Evolutionary conservation across 64 coral and sea anemone species (phyloP).

Genomic region (Astreopora myriophthalma): DNA sequence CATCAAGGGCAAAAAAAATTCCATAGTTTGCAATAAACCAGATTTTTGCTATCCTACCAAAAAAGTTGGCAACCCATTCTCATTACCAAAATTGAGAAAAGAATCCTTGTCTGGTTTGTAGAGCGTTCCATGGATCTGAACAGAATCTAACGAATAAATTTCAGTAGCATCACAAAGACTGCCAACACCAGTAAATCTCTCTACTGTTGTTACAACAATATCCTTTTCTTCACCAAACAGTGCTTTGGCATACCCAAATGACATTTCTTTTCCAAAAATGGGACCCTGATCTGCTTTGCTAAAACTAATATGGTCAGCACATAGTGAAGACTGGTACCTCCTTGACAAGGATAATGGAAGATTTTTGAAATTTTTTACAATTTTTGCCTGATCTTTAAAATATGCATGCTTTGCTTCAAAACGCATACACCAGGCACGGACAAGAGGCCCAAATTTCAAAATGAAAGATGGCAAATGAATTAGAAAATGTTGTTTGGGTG

Average conservation of each 20-base stretch:
- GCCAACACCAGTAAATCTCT: background rate
- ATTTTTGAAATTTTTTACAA: conserved; percentile 29
- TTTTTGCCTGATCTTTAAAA: conserved; percentile 33
- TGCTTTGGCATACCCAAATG: background rate
- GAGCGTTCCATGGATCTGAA: conserved; percentile 30
- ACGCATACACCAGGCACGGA: conserved; percentile 52
- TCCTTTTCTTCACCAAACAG: background rate
- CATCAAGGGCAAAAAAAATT: background rate
- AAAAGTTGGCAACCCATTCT: background rate
- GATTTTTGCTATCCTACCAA: conserved; percentile 14
- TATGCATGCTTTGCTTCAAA: conserved; percentile 61
- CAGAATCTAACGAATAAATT: background rate
- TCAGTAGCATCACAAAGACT: conserved; percentile 13
- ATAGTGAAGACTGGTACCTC: background rate
- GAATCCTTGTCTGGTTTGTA: conserved; percentile 21
- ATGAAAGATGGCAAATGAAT: conserved; percentile 33
- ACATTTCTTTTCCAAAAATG: background rate
- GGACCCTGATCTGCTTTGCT: background rate
- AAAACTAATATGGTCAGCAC: conserved; percentile 13
- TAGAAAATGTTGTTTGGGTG: conserved; percentile 56
- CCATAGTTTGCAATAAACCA: conserved; percentile 5
- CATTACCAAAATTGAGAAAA: conserved; percentile 12
- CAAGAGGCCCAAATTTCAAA: conserved; percentile 52
- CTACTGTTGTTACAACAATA: background rate
- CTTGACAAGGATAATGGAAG: background rate